Percentiles rank a stretch among this genome's conserved stretches.
These are phyloP conservation scores for Drosophila bipectinata DNA, from an alignment of 1,140 invertebrate species.

Conservation along the genomic window DNA sequence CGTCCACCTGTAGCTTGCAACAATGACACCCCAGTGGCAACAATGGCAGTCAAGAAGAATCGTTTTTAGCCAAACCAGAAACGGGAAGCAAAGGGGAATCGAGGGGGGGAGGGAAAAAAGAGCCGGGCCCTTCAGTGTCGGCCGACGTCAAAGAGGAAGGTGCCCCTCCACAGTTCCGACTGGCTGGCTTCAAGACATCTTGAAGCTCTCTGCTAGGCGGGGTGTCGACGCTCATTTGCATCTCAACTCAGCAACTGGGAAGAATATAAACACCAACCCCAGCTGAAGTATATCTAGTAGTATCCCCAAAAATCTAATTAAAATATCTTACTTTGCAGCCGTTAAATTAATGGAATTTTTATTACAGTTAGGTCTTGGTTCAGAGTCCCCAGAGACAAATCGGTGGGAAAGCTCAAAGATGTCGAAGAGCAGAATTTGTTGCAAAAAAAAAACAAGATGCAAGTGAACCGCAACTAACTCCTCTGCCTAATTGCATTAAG, in stretches of 20 bases:
- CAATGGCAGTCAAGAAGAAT: slow-evolving; percentile 48
- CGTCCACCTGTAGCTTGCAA: slow-evolving; percentile 36
- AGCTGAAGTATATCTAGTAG: slow-evolving; percentile 7
- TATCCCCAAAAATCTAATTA: slow-evolving; percentile 53
- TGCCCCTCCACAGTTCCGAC: slow-evolving; percentile 53
- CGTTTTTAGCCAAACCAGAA: slow-evolving; percentile 15
- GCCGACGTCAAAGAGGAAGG: slow-evolving; percentile 64
- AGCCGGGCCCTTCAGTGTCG: slow-evolving; percentile 49
- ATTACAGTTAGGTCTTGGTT: slow-evolving; percentile 60
- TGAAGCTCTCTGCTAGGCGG: slow-evolving; percentile 15
- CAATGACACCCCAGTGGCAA: slow-evolving; percentile 63
- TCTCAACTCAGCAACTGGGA: slow-evolving; percentile 7
- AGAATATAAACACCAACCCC: slow-evolving; percentile 19
- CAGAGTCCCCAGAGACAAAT: slow-evolving; percentile 1
- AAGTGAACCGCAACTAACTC: slow-evolving; percentile 10
- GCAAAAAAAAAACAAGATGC: slow-evolving; percentile 16
- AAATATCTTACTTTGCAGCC: slow-evolving; percentile 36
- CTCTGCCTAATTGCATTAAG: slow-evolving; percentile 71
- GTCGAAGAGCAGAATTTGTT: slow-evolving; percentile 41
- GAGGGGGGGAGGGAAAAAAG: slow-evolving; percentile 15
- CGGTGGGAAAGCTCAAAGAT: slow-evolving; percentile 45
- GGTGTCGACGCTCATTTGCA: slow-evolving; percentile 53
- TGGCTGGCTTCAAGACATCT: slow-evolving; percentile 67
- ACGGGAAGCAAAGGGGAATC: not conserved
- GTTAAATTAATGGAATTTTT: slow-evolving; percentile 20